Evolutionary conservation across 2,888 invertebrate species (phyloP), one percentile per base, ranked within the genome.

Genomic region (Luperina nickerlii): DNA sequence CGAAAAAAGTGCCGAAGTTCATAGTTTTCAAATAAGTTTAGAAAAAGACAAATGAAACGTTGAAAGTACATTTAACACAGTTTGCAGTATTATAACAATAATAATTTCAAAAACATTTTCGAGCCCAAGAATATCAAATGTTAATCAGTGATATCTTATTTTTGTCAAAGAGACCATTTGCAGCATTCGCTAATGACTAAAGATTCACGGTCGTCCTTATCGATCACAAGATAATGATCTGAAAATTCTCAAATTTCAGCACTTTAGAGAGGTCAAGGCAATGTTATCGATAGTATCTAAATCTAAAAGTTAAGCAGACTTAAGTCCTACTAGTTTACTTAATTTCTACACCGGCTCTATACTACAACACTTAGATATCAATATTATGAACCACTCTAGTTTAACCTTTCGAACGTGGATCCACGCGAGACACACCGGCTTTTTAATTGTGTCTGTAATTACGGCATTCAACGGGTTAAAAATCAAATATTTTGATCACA

Each of bases 101-200:
- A 72, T 45, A 51, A 9, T 57, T n/a, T 32, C 24, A 18, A 48
- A 32, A 60, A 60, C 20, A 74, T 48, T 74, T 60, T 45, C 13
- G 6, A 54, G 9, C 54, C n/a, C 57, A 76, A 62, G 15, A 54
- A 81, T 83, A 68, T 83, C 77, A 82, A 60, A 60, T 80, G n/a
- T 82, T 32, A 51, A 54, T 62, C 24, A 62, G 20, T 18, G 57
- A 6, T 48, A 45, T 42, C 66, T 54, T 38, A 76, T 68, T 76
- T 66, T 83, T 45, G 54, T n/a, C 67, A 68, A 54, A 54, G 45
- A 15, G 7, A 48, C 24, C 38, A 32, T 66, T 79, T 76, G 62
- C 45, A 68, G 54, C 67, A 45, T 45, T 80, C 77, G 32, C 54
- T 76, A 80, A 83, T 68, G 67, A 62, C 67, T 48, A 6, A 27